These are phyloP conservation scores for Myanophis thanlyinensis DNA, from an alignment of 2,113 vertebrate species.

Conservation along the genomic window DNA sequence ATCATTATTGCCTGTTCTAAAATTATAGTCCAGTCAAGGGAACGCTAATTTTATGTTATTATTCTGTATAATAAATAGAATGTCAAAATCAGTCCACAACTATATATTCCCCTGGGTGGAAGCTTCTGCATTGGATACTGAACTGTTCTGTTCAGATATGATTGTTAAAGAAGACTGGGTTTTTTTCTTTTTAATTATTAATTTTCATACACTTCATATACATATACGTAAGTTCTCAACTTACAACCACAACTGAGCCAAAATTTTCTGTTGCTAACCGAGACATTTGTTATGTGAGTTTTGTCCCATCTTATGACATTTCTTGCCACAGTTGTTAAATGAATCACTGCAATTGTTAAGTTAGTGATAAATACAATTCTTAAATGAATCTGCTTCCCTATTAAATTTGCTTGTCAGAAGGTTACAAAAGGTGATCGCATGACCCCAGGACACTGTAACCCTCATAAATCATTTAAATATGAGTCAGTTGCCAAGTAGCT, in stretches of 20 bases:
- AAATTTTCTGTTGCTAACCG: background rate
- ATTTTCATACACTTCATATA: no score
- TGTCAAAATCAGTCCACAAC: background rate
- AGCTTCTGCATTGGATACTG: background rate
- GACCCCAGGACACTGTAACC: background rate
- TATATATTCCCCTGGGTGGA: background rate
- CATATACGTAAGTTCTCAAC: background rate
- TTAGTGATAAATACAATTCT: background rate
- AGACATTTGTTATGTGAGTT: background rate
- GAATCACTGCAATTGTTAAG: background rate
- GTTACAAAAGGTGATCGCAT: background rate
- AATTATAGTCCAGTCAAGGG: background rate
- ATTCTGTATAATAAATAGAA: background rate
- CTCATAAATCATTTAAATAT: background rate
- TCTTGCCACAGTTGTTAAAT: background rate
- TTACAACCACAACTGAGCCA: background rate
- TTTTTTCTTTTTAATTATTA: background rate
- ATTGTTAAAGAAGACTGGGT: slow-evolving; percentile 7
- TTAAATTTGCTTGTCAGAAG: background rate
- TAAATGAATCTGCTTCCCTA: background rate
- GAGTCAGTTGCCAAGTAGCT: background rate
- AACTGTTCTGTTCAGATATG: slow-evolving; percentile 8
- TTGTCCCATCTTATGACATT: background rate
- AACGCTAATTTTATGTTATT: background rate
- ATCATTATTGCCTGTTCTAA: background rate